Conservation (phyloP, 2,888 invertebrate genomes). For the Netelia virgata region DNA sequence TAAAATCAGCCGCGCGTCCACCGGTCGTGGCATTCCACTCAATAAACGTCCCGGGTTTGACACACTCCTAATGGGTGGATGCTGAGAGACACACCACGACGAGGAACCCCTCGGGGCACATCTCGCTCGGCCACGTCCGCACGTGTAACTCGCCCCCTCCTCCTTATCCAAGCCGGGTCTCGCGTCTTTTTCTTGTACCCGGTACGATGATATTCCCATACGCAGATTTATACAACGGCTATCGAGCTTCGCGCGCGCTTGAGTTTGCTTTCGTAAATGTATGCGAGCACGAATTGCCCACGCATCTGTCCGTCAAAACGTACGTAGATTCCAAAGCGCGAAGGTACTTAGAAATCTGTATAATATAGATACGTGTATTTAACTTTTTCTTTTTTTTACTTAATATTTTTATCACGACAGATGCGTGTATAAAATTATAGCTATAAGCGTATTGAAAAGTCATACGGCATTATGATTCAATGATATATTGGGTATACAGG, state of each 20-base stretch:
- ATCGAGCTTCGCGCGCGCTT: not conserved
- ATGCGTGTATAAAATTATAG: not conserved
- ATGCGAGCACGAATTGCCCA: constrained; percentile 54
- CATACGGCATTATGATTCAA: constrained; percentile 35
- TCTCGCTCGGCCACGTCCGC: constrained; percentile 20
- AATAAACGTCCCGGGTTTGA: constrained; percentile 80
- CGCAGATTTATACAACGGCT: constrained; percentile 49
- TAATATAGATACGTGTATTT: constrained; percentile 26
- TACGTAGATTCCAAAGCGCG: constrained; percentile 27
- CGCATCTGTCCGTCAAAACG: constrained; percentile 62
- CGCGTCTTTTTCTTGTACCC: not conserved
- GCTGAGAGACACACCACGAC: not conserved
- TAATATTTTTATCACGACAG: constrained; percentile 2
- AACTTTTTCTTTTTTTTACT: constrained; percentile 34
- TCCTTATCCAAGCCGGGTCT: not conserved
- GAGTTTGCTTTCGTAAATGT: constrained; percentile 2
- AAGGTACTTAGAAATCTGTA: not conserved
- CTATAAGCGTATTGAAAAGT: constrained; percentile 25
- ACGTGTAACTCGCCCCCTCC: constrained; percentile 28
- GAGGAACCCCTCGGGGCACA: constrained; percentile 54
- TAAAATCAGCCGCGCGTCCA: constrained; percentile 73
- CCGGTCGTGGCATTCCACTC: constrained; percentile 75
- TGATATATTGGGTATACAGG: constrained; percentile 26
- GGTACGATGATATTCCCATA: constrained; percentile 37
- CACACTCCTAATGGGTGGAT: constrained; percentile 72